Base-by-base conservation (phyloP, 2,888 invertebrate species). In the Eilema depressum region DNA sequence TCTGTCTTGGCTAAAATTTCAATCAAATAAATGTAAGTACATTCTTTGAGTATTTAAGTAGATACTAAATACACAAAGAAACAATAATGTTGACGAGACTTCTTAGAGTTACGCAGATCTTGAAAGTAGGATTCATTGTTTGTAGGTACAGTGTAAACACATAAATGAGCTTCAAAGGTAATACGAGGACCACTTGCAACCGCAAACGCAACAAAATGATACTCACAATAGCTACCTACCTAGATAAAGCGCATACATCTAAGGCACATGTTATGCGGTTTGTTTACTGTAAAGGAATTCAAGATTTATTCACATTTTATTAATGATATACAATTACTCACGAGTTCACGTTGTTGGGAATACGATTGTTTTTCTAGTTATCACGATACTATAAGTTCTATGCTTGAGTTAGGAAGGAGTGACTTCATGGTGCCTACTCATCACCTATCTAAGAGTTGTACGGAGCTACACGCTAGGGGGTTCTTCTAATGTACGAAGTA, bases 191-290 rank as follows among this genome's bases (percentile, higher is more conserved):
- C 71, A 68, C 61, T 73, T 63, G 66, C 71, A 59, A 79, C 81
- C 78, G 75, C 78, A 82, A 77, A 75, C 69, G 69, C 71, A 74
- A 63, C 70, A 78, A 56, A 77, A 80, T 80, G 74, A 79, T 85
- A 84, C 82, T 82, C 77, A 65, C 59, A 61, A 73, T 81, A 56
- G 63, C 69, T 73, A 66, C 65, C 60, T 47, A 60, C 41, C 41
- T 41, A 47, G 53, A 63, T 65, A 67, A 68, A 73, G 60, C 20
- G 25, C 37, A 12, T 66, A 59, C 41, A 25, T 64, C 53, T 63
- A 37, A 56, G 56, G 41, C 73, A 65, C 68, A 68, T 66, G 62
- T 63, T 66, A 17, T 62, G 59, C 25, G 64, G 60, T 69, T 65
- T 37, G 68, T 41, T 67, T 63, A 56, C 56, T 57, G 25, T 26